Evolutionary conservation across 2,888 invertebrate genomes (phyloP).

Genomic region (Zaprionus bogoriensis): DNA sequence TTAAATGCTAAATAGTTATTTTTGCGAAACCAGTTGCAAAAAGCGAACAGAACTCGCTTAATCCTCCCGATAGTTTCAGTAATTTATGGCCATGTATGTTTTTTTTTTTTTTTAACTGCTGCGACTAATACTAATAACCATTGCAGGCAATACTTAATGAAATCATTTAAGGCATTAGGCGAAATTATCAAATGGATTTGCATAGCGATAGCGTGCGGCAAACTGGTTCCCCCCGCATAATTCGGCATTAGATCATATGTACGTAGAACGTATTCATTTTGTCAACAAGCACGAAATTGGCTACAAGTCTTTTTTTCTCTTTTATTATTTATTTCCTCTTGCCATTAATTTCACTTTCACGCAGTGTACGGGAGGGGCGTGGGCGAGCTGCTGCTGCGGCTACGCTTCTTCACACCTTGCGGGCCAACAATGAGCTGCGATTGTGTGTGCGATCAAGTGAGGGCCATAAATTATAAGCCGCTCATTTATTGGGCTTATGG

Average conservation of each 20-base stretch:
- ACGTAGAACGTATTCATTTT: conserved; percentile 43
- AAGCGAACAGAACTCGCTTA: conserved; percentile 20
- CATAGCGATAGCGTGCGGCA: conserved; percentile 35
- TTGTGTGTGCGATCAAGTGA: conserved; percentile 25
- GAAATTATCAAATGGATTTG: conserved; percentile 59
- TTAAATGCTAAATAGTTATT: conserved; percentile 41
- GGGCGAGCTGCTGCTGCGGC: background rate
- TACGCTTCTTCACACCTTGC: conserved; percentile 52
- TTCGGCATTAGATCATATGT: conserved; percentile 57
- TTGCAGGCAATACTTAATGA: conserved; percentile 36
- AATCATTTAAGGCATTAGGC: conserved; percentile 60
- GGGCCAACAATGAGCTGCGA: conserved; percentile 43
- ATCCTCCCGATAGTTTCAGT: conserved; percentile 11
- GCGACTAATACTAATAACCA: conserved; percentile 35
- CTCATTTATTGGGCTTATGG: conserved; percentile 37
- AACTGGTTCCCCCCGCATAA: conserved; percentile 46
- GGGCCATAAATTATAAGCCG: conserved; percentile 56
- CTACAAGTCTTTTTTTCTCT: conserved; percentile 38
- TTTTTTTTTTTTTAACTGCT: conserved; percentile 46
- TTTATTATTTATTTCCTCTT: conserved; percentile 57
- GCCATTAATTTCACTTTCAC: conserved; percentile 62
- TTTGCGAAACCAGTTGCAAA: conserved; percentile 36
- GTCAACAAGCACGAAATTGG: conserved; percentile 30
- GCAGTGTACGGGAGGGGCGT: conserved; percentile 7
- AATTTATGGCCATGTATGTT: conserved; percentile 37